Evolutionary conservation across 1,140 invertebrate species (phyloP).

Genomic region (Dinoponera quadriceps): DNA sequence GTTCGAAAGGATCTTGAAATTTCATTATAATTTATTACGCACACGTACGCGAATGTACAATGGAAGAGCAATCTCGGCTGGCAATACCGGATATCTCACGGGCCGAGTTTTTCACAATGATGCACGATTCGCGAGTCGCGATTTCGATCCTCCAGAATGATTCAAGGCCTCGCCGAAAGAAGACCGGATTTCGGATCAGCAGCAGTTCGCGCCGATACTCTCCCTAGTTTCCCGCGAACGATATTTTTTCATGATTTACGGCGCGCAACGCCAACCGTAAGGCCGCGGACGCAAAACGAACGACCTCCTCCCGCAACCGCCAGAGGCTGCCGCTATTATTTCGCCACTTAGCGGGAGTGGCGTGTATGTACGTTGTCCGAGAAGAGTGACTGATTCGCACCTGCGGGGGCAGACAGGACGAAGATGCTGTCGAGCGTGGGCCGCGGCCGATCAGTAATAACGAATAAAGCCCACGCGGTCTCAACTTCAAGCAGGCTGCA

Average conservation of each 20-base stretch:
- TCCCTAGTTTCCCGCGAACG: background rate
- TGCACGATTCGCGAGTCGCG: background rate
- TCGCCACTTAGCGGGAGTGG: conserved; percentile 68
- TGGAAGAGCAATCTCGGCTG: no score
- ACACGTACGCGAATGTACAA: no score
- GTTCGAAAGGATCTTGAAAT: no score
- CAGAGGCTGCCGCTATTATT: conserved; percentile 63
- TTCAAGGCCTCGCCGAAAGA: background rate
- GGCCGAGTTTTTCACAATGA: background rate
- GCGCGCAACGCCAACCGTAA: background rate
- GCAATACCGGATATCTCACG: background rate
- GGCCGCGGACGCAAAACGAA: conserved; percentile 1
- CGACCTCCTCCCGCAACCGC: conserved; percentile 10
- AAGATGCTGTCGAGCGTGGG: conserved; percentile 62
- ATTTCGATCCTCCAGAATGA: background rate
- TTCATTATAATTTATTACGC: no score
- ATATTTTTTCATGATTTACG: conserved; percentile 26
- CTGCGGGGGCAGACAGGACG: conserved; percentile 70
- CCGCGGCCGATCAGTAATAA: conserved; percentile 68
- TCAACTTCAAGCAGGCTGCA: conserved; percentile 6
- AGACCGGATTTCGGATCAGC: background rate
- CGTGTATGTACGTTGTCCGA: conserved; percentile 32
- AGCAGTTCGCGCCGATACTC: background rate
- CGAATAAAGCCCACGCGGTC: conserved; percentile 71
- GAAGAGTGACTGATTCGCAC: conserved; percentile 55